phyloP scores from a whole-genome alignment of 2,797 vertebrate genomes.

The Oreochromis grahami region DNA sequence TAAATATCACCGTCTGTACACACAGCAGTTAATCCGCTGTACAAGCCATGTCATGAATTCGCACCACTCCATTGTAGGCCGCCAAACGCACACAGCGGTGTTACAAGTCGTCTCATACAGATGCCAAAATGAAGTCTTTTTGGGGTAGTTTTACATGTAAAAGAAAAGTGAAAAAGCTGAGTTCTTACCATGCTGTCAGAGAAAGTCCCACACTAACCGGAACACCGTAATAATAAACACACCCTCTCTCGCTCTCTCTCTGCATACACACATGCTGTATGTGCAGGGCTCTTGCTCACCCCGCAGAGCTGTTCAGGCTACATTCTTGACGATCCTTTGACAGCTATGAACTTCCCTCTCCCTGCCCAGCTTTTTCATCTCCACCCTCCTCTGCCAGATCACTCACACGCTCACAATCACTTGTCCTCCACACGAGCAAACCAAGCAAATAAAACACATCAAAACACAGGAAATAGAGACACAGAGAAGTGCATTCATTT shows the following conservation, averaged over 20 bases:
- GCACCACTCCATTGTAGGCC: background rate
- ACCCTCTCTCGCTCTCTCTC: constrained; percentile 13
- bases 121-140: background rate
- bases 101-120: background rate
- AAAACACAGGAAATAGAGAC: background rate
- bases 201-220: constrained; percentile 35
- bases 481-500: constrained; percentile 6
- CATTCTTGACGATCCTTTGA: constrained; percentile 66
- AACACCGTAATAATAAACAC: constrained; percentile 39
- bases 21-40: background rate
- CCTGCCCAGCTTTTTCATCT: constrained; percentile 1
- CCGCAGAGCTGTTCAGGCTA: constrained; percentile 55
- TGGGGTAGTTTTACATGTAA: background rate
- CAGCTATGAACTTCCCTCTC: constrained; percentile 30
- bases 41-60: background rate
- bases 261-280: background rate
- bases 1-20: background rate
- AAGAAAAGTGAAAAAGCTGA: constrained; percentile 3
- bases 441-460: background rate
- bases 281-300: constrained; percentile 19
- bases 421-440: background rate
- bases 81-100: background rate
- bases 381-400: background rate
- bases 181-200: constrained; percentile 67
- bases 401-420: constrained; percentile 3